phyloP scores from a whole-genome alignment of 2,888 invertebrate genomes.

The Andrena haemorrhoa region DNA sequence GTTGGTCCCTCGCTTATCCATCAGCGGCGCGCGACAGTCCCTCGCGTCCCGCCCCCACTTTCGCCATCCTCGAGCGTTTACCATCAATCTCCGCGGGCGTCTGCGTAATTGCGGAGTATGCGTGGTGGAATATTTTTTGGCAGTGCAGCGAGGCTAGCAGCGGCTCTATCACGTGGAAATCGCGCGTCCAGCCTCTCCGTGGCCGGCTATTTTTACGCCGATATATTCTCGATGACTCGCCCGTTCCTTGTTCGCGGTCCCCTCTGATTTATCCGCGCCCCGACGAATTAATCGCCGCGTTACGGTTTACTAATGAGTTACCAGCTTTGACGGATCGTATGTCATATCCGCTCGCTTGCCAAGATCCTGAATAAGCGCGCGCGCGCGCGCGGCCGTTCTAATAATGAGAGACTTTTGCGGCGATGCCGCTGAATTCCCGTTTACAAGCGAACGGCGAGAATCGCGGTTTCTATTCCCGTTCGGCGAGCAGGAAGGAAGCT shows the following conservation, averaged over 20 bases:
- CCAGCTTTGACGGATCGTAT: conserved; percentile 39
- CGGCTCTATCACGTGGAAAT: conserved; percentile 38
- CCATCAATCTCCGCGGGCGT: conserved; percentile 8
- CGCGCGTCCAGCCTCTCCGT: conserved; percentile 41
- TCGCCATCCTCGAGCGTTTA: background rate
- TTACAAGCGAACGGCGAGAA: background rate
- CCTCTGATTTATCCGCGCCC: conserved; percentile 19
- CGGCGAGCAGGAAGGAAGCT: conserved; percentile 7
- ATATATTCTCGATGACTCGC: conserved; percentile 31
- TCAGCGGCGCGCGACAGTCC: background rate
- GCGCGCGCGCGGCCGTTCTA: background rate
- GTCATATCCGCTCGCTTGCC: conserved; percentile 51
- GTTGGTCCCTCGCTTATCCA: background rate
- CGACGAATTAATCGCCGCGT: conserved; percentile 37
- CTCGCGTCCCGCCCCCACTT: background rate
- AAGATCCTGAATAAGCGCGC: conserved; percentile 27
- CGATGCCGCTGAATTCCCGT: background rate
- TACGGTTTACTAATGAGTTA: conserved; percentile 32
- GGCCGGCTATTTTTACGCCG: conserved; percentile 36
- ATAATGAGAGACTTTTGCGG: background rate
- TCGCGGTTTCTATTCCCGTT: background rate
- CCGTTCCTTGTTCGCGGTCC: background rate
- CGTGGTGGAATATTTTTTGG: conserved; percentile 33
- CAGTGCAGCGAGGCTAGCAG: conserved; percentile 9
- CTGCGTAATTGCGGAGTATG: conserved; percentile 25